Conservation (phyloP, 2,888 invertebrate genomes). For the Sarcophaga subvicina region DNA sequence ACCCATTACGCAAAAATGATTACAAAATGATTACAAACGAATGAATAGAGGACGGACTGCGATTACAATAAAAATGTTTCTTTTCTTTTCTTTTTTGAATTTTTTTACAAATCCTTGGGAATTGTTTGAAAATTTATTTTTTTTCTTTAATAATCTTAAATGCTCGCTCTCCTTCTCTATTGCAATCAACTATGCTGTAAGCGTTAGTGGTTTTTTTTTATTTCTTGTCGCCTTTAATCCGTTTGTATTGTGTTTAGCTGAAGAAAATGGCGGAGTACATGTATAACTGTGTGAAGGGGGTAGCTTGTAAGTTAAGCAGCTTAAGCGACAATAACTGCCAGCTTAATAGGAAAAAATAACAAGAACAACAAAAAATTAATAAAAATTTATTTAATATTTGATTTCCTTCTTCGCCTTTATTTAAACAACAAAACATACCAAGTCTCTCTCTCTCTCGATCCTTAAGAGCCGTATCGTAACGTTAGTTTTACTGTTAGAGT, state of each 20-base stretch:
- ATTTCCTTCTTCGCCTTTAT: background rate
- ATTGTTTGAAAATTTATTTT: constrained; percentile 15
- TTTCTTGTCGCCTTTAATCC: constrained; percentile 11
- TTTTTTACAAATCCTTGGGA: constrained; percentile 38
- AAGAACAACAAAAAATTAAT: background rate
- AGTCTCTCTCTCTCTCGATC: background rate
- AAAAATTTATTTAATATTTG: constrained; percentile 38
- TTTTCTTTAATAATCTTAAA: background rate
- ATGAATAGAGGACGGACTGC: background rate
- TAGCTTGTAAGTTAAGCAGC: constrained; percentile 37
- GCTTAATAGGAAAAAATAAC: constrained; percentile 32
- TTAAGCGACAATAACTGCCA: constrained; percentile 58
- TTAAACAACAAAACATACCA: background rate
- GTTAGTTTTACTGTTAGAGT: background rate
- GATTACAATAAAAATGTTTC: background rate
- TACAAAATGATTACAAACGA: background rate
- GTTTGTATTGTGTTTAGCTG: background rate
- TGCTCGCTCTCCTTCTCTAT: background rate
- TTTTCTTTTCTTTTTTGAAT: background rate
- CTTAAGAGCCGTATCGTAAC: background rate
- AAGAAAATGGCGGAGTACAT: background rate
- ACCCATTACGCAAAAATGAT: constrained; percentile 60
- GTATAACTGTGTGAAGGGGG: background rate
- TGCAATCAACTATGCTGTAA: background rate
- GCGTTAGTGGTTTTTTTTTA: background rate